Conservation (phyloP, 2,113 vertebrate genomes). For the Microcebus murinus region DNA sequence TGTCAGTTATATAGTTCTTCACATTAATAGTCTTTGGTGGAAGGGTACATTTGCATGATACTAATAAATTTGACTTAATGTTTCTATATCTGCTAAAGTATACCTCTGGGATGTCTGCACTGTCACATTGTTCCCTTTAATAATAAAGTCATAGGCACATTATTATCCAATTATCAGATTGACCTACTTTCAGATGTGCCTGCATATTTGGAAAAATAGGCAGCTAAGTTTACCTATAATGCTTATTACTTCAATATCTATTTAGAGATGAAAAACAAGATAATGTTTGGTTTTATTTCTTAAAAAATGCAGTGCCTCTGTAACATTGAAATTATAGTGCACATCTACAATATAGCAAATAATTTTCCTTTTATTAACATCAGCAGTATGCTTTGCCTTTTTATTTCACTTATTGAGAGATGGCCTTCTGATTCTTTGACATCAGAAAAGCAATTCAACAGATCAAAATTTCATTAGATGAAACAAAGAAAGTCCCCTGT, state of each 20-base stretch:
- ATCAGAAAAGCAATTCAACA: constrained; percentile 10
- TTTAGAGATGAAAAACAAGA: constrained; percentile 42
- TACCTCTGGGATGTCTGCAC: not conserved
- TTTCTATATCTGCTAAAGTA: not conserved
- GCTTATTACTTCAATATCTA: not conserved
- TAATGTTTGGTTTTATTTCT: constrained; percentile 39
- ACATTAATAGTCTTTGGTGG: not conserved
- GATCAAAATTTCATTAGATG: constrained; percentile 12
- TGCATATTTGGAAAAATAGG: not conserved
- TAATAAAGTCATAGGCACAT: not conserved
- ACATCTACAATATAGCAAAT: not conserved
- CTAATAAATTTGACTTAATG: not conserved
- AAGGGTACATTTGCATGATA: not conserved
- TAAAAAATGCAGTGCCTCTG: not conserved
- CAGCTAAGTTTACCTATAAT: not conserved
- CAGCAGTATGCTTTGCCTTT: constrained; percentile 22
- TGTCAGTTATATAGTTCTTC: not conserved
- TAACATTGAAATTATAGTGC: not conserved
- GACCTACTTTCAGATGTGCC: not conserved
- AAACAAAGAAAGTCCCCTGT: constrained; percentile 16
- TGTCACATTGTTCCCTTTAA: not conserved
- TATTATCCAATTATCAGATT: not conserved
- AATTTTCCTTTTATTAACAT: not conserved
- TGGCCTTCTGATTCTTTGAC: not conserved
- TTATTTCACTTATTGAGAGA: not conserved